These are phyloP conservation scores for Thelaira solivaga DNA, from an alignment of 2,888 invertebrate species.

Conservation along the genomic window DNA sequence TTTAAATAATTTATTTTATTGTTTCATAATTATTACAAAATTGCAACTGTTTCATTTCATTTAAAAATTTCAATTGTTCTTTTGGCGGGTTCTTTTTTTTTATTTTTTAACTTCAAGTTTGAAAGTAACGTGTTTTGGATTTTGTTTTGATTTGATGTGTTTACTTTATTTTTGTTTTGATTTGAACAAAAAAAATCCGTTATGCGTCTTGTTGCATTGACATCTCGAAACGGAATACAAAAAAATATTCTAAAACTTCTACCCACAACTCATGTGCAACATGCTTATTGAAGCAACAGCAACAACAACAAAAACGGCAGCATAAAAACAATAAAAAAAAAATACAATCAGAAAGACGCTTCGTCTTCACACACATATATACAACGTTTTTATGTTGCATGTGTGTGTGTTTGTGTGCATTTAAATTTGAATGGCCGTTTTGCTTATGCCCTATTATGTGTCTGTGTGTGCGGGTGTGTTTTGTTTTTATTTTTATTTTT, in stretches of 20 bases:
- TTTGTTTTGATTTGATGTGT: not conserved
- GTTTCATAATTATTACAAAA: not conserved
- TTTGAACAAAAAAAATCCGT: conserved; percentile 61
- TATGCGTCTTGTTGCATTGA: conserved; percentile 76
- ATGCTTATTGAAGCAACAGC: conserved; percentile 39
- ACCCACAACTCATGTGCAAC: conserved; percentile 63
- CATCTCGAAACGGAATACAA: conserved; percentile 75
- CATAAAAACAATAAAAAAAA: conserved; percentile 50
- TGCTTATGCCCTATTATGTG: conserved; percentile 17
- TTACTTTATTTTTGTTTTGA: not conserved
- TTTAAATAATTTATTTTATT: not conserved
- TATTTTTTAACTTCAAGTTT: too few species aligned
- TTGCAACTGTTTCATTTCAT: not conserved
- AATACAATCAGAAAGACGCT: conserved; percentile 50
- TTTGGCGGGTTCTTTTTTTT: conserved; percentile 41
- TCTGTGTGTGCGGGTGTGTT: too few species aligned
- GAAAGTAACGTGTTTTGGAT: conserved; percentile 31
- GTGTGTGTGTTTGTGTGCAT: conserved; percentile 10
- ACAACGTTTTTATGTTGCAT: too few species aligned
- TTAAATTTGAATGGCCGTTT: conserved; percentile 37
- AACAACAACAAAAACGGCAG: conserved; percentile 36
- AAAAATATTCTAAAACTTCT: conserved; percentile 72
- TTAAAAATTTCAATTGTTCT: not conserved
- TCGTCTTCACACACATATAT: conserved; percentile 40
- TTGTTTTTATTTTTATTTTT: too few species aligned